Base-by-base conservation (phyloP, 2,888 invertebrate species). In the Morinoia aosen region DNA sequence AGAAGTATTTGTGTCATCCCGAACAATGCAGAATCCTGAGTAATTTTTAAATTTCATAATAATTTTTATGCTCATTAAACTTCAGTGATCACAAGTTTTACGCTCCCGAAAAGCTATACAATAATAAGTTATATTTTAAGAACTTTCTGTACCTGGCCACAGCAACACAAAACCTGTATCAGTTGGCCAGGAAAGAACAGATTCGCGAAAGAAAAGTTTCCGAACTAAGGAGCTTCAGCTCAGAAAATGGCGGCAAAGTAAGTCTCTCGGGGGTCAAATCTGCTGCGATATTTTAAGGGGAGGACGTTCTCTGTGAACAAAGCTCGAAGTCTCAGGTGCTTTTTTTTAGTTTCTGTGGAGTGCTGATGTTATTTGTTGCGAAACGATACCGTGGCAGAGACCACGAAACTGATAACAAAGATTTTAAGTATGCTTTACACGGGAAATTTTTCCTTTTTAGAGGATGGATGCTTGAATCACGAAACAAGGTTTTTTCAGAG, bases 221-320 rank as follows among this genome's bases (percentile, higher is more conserved):
- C 25, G 33, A 16, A 76, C 76, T 76, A 76, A 76, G 76, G 76
- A 76, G 76, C 64, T 76, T 33, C 76, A 25, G 76, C 76, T 76
- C 76, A 76, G 76, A 76, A 76, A 76, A 76, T 76, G 76, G 76
- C 76, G 76, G 76, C 76, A 25, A 19, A 76, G 76, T 76, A 76
- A 76, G 76, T 76, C 76, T 76, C 76, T 76, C 76, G 76, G 76
- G 76, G 33, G 76, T 19, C 25, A 76, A 76, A 76, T 76, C 76
- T 76, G 25, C 76, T 25, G 33, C 76, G 76, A 76, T 76, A 76
- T 76, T 76, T 76, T 76, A 76, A 76, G 25, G 76, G 76, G 25
- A 76, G 76, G 76, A 76, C 76, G 25, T 76, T 76, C 76, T 33
- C 76, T 25, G 76, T 16, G 76, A 76, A 76, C 76, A 76, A 33